Base-by-base conservation (phyloP, 2,113 vertebrate species). In the Empidonax traillii region DNA sequence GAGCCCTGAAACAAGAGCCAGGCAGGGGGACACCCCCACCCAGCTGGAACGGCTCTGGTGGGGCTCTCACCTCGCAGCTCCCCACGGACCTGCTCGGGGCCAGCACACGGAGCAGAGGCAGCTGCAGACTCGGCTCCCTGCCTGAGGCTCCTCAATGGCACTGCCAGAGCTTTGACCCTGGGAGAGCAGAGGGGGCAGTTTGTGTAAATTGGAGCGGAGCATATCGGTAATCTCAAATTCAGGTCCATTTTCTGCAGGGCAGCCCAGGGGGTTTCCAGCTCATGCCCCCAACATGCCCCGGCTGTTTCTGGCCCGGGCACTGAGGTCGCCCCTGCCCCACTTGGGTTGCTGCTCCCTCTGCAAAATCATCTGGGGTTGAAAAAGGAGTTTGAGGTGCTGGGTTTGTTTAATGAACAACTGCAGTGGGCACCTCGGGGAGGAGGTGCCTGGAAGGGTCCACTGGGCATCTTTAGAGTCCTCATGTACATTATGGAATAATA, bases 31-130 rank as follows among this genome's bases (percentile, higher is more conserved):
- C 69, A 37, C 31, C 10, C n/a, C 46, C 0, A 1, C 3, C 0
- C 3, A 52, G 74, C 74, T 6, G 31, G 10, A 59, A 35, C 0
- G 0, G 23, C 68, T 31, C 2, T 0, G 5, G 30, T 0, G 3
- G 52, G 37, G 56, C 15, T 43, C 35, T 52, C 12, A 0, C 2
- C 44, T 31, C 2, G 2, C n/a, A 18, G 81, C 41, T 67, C 73
- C 59, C 65, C 2, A 1, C 2, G 0, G 81, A 10, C 27, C 66
- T 0, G 3, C 68, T 24, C 58, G 7, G 0, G 4, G 30, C 37
- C 35, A 25, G 1, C 16, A 15, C 10, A 27, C 11, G n/a, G 43
- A 30, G 16, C 58, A 19, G 66, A 9, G 17, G 43, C 66, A 74
- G 43, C 77, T 35, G 67, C 65, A n/a, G 3, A 13, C 16, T 6